A percentile compares a stretch with the other conserved stretches of the same genome.
phyloP scores from a whole-genome alignment of 2,797 vertebrate genomes.

The Enteromius afrohamiltoni region DNA sequence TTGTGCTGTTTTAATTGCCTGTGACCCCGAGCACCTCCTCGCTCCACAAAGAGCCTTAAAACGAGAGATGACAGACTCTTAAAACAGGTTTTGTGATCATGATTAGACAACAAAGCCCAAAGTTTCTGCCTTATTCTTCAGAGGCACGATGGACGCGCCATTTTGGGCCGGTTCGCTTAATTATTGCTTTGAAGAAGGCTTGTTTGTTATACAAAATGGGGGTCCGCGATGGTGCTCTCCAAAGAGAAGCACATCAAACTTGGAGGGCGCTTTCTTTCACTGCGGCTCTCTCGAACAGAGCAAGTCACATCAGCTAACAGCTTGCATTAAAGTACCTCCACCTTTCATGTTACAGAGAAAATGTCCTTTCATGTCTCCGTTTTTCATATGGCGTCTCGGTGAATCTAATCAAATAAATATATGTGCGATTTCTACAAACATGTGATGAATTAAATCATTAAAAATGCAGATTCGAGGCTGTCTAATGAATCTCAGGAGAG shows the following conservation, averaged over 20 bases:
- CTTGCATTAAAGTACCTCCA: constrained; percentile 63
- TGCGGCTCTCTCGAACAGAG: constrained; percentile 55
- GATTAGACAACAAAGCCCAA: constrained; percentile 88
- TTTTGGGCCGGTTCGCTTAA: constrained; percentile 91
- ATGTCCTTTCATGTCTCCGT: constrained; percentile 56
- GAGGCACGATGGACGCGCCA: constrained; percentile 87
- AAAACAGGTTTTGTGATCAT: constrained; percentile 87
- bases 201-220: constrained; percentile 88
- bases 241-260: constrained; percentile 63
- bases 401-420: constrained; percentile 73
- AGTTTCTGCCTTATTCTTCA: constrained; percentile 84
- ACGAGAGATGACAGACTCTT: constrained; percentile 88
- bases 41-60: constrained; percentile 86
- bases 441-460: constrained; percentile 80
- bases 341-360: constrained; percentile 34
- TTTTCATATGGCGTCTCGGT: constrained; percentile 66
- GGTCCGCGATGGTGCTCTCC: constrained; percentile 55
- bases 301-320: constrained; percentile 60
- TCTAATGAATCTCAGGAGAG: constrained; percentile 78
- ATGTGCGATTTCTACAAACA: constrained; percentile 67
- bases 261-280: constrained; percentile 60
- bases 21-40: constrained; percentile 83
- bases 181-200: constrained; percentile 90
- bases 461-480: constrained; percentile 81
- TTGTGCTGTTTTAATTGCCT: constrained; percentile 90